These are phyloP conservation scores for Paguma larvata DNA, from an alignment of 2,797 vertebrate species.

Conservation along the genomic window DNA sequence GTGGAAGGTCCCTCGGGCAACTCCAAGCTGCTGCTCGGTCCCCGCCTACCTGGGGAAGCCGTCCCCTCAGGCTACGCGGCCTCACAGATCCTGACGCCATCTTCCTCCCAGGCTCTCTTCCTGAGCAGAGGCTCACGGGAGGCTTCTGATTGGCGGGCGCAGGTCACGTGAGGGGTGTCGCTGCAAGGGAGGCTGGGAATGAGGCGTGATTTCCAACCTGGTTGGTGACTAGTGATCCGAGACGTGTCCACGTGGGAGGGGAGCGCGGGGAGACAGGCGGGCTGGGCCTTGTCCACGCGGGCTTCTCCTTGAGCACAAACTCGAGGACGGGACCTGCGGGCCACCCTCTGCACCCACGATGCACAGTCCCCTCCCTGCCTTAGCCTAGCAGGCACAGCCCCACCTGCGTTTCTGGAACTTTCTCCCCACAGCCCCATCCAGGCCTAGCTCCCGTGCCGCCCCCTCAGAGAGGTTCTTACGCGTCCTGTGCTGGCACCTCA, in stretches of 20 bases:
- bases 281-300: not conserved
- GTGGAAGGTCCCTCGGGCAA: accelerated
- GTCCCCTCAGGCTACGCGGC: accelerated
- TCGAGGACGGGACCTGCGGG: not conserved
- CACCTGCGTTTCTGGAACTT: not conserved
- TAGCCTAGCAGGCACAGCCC: not conserved
- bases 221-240: accelerated
- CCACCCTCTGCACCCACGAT: not conserved
- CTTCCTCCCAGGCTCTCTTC: not conserved
- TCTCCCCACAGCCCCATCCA: not conserved
- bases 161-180: accelerated
- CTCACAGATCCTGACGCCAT: accelerated
- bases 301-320: not conserved
- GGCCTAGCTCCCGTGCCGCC: too few relatives aligned
- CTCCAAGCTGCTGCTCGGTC: accelerated
- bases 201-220: not conserved
- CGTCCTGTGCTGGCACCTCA: accelerated
- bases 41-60: not conserved
- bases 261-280: not conserved
- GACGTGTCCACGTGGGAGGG: accelerated
- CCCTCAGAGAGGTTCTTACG: not conserved
- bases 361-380: too few relatives aligned
- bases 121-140: not conserved
- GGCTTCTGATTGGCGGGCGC: not conserved
- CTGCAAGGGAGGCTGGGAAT: not conserved